Base-by-base conservation (phyloP, 1,140 invertebrate genomes). In the Mercenaria mercenaria region DNA sequence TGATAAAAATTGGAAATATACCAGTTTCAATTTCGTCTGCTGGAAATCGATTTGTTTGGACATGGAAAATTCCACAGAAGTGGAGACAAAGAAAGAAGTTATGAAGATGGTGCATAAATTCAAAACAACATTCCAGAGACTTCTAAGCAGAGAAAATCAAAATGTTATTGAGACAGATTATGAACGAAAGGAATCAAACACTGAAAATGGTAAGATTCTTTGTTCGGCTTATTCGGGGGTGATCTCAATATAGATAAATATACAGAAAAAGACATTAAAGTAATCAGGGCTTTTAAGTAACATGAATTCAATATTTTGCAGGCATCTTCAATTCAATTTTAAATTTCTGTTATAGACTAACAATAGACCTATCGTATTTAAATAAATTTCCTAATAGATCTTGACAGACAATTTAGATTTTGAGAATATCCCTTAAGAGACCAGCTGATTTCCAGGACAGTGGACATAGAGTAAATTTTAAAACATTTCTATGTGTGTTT, bases 101-200 rank as follows among this genome's bases (percentile, higher is more conserved):
- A n/a, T 74, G 52, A 84, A 67, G 43, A 84, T 84, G 82, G 82
- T 84, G 59, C 82, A 84, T 20, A 84, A 84, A n/a, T 67, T 84
- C 26, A 84, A 84, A 84, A 20, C 67, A 72, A 84, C 82, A 50
- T 84, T 84, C 41, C 67, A 69, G 13, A 47, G 82, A 52, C 61
- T 67, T 20, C 43, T 84, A 41, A 52, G n/a, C 26, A 69, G 47
- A 84, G 82, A 72, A 39, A 43, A 52, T 15, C 67, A 84, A 52
- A 64, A 41, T 67, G 82, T 84, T 18, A 72, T 84, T 6, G 82
- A 84, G 47, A 69, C 82, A 37, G 82, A 84, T 56, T 84, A 84
- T 64, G 82, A 84, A 59, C 72, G 32, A 29, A 34, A 4, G 23
- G 82, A 84, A 72, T 11, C 18, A 77, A 56, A 79, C 18, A 18